Evolutionary conservation across 2,113 vertebrate species (phyloP).

Genomic region (Leiothrix lutea): DNA sequence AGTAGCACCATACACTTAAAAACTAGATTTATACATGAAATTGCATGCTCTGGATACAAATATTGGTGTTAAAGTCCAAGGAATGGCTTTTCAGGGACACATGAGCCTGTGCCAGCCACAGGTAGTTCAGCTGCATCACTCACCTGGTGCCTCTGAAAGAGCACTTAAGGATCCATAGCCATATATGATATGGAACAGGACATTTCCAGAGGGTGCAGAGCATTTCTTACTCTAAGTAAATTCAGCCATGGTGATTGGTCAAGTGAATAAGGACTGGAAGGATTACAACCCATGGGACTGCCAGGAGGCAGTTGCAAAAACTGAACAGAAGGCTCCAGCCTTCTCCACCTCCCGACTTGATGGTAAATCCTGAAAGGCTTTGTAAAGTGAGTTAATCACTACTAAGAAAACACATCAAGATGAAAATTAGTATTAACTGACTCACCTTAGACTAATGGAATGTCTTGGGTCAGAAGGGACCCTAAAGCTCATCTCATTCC

Average conservation of each 20-base stretch:
- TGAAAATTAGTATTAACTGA: neutral
- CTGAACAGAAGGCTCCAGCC: neutral
- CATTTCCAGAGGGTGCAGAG: neutral
- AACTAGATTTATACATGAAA: neutral
- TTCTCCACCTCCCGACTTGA: neutral
- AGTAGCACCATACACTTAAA: neutral
- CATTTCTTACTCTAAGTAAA: neutral
- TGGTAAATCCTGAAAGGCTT: neutral
- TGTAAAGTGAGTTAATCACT: neutral
- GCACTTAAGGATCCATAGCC: neutral
- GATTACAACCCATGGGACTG: neutral
- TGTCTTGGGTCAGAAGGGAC: neutral
- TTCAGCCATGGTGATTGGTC: too few relatives aligned
- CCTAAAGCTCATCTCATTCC: neutral
- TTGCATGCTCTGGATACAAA: neutral
- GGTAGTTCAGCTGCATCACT: neutral
- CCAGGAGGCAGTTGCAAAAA: neutral
- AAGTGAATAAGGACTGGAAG: neutral
- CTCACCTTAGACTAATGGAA: neutral
- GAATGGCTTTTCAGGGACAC: neutral
- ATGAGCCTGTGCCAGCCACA: neutral
- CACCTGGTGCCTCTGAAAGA: too few relatives aligned
- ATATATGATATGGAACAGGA: neutral
- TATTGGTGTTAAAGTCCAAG: neutral
- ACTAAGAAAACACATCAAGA: neutral